Evolutionary conservation across 2,797 vertebrate genomes (phyloP).

Genomic region (Aratinga solstitialis): DNA sequence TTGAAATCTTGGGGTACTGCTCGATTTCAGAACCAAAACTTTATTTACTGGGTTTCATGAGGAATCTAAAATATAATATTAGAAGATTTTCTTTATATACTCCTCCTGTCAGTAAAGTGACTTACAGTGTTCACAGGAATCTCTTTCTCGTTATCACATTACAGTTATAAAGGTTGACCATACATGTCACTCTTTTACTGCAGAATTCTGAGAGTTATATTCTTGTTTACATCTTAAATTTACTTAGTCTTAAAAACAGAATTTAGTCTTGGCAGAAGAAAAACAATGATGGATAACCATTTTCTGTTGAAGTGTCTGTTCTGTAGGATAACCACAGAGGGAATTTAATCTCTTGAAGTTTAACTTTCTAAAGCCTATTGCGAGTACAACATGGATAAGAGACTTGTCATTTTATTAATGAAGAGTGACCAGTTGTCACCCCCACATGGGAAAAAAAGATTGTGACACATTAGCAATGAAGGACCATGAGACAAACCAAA

Average conservation of each 20-base stretch:
- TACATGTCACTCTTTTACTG: background rate
- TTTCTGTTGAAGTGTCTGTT: background rate
- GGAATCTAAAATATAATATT: background rate
- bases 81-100: background rate
- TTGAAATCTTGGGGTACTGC: background rate
- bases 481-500: slow-evolving; percentile 79
- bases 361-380: slow-evolving; percentile 59
- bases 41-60: background rate
- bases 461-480: slow-evolving; percentile 78
- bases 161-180: background rate
- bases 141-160: background rate
- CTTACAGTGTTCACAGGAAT: background rate
- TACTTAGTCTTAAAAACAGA: background rate
- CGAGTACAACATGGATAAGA: slow-evolving; percentile 43
- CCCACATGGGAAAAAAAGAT: slow-evolving; percentile 65
- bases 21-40: background rate
- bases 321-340: slow-evolving; percentile 26
- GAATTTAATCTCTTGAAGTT: slow-evolving; percentile 61
- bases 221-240: background rate
- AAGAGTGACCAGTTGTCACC: slow-evolving; percentile 83
- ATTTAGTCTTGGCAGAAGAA: slow-evolving; percentile 3
- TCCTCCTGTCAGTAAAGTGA: background rate
- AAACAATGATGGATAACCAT: background rate
- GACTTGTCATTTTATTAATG: slow-evolving; percentile 82
- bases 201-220: background rate